Evolutionary conservation across 2,888 invertebrate genomes (phyloP), one percentile per base, ranked within the genome.

Genomic region (Leucophenga montana): DNA sequence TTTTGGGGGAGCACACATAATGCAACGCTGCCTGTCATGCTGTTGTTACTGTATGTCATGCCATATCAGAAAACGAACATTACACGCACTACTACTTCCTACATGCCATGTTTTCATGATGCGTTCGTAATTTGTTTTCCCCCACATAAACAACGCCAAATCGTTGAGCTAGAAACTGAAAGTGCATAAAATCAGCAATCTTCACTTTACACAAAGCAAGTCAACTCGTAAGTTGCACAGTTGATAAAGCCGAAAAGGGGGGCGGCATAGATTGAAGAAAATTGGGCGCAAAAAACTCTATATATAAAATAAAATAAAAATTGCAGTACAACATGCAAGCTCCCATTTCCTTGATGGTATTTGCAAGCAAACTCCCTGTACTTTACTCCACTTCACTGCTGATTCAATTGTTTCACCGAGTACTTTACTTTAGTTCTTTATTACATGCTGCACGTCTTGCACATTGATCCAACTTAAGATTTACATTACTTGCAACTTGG

Each of bases 101-200:
- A 48, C 46, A 64, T 64, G 48, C 48, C 46, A 46, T 50, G 50
- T 50, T 50, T 50, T 5, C 50, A 39, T 39, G 39, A 39, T 39
- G 39, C 13, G 50, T 16, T n/a, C 18, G 16, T 50, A 50, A 50
- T 50, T 50, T 18, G 11, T 39, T 39, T 33, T 14, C 61, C 61
- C 39, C 61, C 39, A 11, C 31, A 61, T 61, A 9, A 11, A 56
- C 20, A 56, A 50, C 50, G 18, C 16, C 50, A n/a, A 50, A 22
- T 64, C 39, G 46, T 48, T 64, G 48, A 46, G 20, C 62, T 64
- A 64, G 62, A 64, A 64, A 64, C n/a, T 48, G 62, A 64, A 48
- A 64, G 62, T 64, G 22, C 62, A 64, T 64, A 64, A 64, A 64
- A 64, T 46, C 27, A 46, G 62, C 46, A 22, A 48, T 22, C 59